Percentiles rank a stretch among this genome's conserved stretches.
These are phyloP conservation scores for Platycercus adscitus DNA, from an alignment of 2,113 vertebrate genomes.

Conservation along the genomic window DNA sequence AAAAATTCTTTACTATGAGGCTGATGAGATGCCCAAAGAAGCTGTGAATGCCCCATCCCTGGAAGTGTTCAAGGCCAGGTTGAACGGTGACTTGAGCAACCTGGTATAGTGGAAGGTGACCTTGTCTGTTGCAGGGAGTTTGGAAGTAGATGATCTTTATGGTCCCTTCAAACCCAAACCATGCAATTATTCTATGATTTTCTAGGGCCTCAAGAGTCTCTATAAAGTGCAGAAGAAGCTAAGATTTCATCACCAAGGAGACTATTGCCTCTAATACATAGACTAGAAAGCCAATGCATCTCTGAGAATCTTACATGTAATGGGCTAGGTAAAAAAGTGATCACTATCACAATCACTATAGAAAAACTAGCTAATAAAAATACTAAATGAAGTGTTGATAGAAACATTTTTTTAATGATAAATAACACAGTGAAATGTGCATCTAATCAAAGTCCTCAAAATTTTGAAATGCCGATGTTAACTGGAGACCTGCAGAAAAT, in stretches of 20 bases:
- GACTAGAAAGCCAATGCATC: rapidly evolving
- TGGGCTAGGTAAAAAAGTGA: neutral
- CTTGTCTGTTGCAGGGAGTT: neutral
- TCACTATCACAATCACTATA: neutral
- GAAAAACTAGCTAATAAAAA: neutral
- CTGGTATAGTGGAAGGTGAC: neutral
- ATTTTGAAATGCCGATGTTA: neutral
- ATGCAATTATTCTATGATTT: neutral
- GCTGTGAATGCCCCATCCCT: neutral
- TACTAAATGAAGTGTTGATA: neutral
- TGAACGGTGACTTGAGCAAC: neutral
- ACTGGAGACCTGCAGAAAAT: neutral
- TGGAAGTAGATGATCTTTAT: neutral
- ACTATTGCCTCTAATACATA: neutral
- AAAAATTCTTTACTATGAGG: neutral
- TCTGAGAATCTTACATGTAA: neutral
- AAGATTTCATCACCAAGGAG: neutral
- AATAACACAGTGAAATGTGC: neutral
- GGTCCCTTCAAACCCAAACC: neutral
- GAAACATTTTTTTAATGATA: neutral
- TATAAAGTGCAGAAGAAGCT: neutral
- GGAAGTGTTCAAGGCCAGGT: neutral
- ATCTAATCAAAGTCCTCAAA: neutral
- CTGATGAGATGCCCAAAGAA: neutral
- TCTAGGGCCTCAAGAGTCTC: neutral